Base-by-base conservation (phyloP, 1,140 invertebrate genomes). In the Heliconius congener region DNA sequence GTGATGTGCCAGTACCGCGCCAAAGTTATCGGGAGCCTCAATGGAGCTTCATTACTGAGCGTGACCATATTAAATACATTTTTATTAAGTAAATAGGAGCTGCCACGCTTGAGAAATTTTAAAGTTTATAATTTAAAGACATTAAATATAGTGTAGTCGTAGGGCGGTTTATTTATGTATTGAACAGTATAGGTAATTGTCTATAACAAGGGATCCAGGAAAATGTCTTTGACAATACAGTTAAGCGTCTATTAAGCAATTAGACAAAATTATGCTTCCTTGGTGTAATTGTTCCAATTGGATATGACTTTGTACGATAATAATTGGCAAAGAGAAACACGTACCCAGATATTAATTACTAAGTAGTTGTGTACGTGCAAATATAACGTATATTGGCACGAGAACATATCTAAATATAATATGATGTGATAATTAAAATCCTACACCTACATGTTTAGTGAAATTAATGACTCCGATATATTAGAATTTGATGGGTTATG, bases 181-280 rank as follows among this genome's bases (percentile, higher is more conserved):
- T 66, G 60, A 66, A 66, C 71, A 82, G 73, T 81, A 46, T 74
- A 60, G 27, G 81, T 83, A 89, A 90, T 91, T 90, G 84, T 79
- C 80, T 77, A 66, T 86, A 87, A 86, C 85, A 74, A 90, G 85
- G 72, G 73, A 76, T 85, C 82, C 86, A 84, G 83, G 81, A 86
- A 88, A 91, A 83, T 81, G 80, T 79, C 86, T 85, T 90, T 86
- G 85, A 83, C 79, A 80, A 80, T 78, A 84, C 81, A 87, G 76
- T 83, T 87, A 85, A 88, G 84, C 84, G 83, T 88, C 82, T 85
- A 93, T 93, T 91, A 91, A 93, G 87, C 89, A 93, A 94, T 94
- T 94, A 93, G 73, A 85, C 86, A 82, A 75, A 87, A 91, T 92
- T 91, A 88, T 89, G 89, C 84, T 89, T 88, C 83, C 86, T 86